Percentiles rank a stretch among this genome's conserved stretches.
Conservation (phyloP, 2,888 invertebrate species). For the Drosophila atripex region DNA sequence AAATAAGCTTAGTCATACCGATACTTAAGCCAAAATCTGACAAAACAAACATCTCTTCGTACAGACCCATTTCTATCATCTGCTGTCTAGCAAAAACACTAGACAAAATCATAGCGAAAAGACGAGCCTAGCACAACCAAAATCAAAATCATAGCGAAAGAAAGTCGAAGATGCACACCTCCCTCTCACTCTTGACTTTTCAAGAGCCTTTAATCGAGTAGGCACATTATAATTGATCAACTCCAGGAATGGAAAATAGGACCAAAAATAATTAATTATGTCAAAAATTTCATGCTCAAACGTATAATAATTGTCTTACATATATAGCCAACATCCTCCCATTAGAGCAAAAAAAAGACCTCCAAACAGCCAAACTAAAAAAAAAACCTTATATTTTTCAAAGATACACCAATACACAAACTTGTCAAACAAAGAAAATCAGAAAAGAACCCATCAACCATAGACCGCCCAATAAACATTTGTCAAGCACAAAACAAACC, state of each 20-base stretch:
- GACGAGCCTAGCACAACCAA: no score
- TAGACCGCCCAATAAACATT: constrained; percentile 5
- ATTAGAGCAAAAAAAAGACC: not conserved
- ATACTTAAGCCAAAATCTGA: constrained; percentile 6
- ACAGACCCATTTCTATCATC: not conserved
- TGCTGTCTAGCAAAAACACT: not conserved
- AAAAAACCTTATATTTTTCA: not conserved
- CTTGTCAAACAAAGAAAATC: no score
- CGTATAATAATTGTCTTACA: not conserved
- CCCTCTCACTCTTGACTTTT: constrained; percentile 1
- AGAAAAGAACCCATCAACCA: constrained; percentile 12
- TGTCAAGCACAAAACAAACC: constrained; percentile 3
- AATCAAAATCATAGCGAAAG: constrained; percentile 9
- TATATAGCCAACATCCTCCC: not conserved
- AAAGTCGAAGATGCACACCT: constrained; percentile 1
- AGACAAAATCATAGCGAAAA: constrained; percentile 10
- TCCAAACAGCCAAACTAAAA: not conserved
- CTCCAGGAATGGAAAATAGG: constrained; percentile 5
- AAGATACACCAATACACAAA: constrained; percentile 6
- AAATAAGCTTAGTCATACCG: constrained; percentile 1
- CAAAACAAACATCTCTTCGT: not conserved
- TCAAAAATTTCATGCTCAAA: not conserved
- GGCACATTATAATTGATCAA: constrained; percentile 4
- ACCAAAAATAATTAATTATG: constrained; percentile 7
- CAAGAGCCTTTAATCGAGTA: not conserved